Conservation (phyloP, 2,888 invertebrate genomes). For the Cerceris ruficornis region DNA sequence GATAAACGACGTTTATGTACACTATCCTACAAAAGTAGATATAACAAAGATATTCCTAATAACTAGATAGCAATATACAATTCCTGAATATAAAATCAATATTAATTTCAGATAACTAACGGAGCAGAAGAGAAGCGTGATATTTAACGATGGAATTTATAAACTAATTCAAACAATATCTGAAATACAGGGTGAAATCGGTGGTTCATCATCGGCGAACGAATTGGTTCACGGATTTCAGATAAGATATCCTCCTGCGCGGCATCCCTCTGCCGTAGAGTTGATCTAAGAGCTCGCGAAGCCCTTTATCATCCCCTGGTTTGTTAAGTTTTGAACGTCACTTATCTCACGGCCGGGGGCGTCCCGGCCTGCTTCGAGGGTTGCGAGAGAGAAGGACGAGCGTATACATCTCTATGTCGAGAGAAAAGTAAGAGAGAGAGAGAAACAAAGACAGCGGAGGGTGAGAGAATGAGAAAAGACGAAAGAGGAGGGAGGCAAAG, state of each 20-base stretch:
- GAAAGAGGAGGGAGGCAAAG: slow-evolving; percentile 16
- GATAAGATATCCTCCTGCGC: slow-evolving; percentile 40
- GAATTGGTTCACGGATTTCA: slow-evolving; percentile 13
- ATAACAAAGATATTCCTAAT: no score
- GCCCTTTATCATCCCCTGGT: slow-evolving; percentile 60
- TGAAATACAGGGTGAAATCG: neutral
- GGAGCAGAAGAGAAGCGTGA: no score
- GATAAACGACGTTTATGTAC: no score
- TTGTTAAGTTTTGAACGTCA: slow-evolving; percentile 78
- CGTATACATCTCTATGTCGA: slow-evolving; percentile 6
- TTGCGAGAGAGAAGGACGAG: slow-evolving; percentile 5
- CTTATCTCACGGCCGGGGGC: slow-evolving; percentile 76
- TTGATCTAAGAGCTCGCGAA: slow-evolving; percentile 57
- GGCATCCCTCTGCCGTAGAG: slow-evolving; percentile 29
- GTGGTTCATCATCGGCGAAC: slow-evolving; percentile 3
- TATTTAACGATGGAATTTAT: no score
- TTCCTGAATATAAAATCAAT: no score
- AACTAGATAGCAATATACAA: no score
- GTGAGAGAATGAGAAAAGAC: slow-evolving; percentile 9
- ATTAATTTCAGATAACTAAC: no score
- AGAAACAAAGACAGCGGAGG: slow-evolving; percentile 20
- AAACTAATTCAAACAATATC: no score
- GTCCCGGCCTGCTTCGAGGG: slow-evolving; percentile 45
- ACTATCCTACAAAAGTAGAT: no score
- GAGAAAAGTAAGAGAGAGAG: slow-evolving; percentile 5